These are phyloP conservation scores for Drosophila sproati DNA, from an alignment of 1,140 invertebrate genomes.

Conservation along the genomic window DNA sequence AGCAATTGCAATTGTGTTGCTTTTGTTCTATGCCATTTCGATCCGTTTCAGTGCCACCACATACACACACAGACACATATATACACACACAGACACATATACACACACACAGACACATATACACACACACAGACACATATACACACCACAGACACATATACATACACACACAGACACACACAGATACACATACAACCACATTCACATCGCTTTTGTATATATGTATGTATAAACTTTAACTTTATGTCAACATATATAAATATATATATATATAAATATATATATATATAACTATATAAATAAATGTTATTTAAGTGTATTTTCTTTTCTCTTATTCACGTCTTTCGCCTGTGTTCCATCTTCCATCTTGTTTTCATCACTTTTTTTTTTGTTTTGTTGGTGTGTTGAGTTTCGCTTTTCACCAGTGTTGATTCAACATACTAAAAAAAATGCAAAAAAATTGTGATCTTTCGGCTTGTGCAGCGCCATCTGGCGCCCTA, in stretches of 20 bases:
- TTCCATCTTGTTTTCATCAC: background rate
- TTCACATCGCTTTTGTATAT: conserved; percentile 4
- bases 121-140: background rate
- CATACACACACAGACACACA: background rate
- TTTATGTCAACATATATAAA: background rate
- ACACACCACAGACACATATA: background rate
- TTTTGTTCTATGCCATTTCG: conserved; percentile 6
- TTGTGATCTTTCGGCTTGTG: background rate
- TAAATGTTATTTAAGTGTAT: background rate
- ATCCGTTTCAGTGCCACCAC: conserved; percentile 25
- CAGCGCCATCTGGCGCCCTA: conserved; percentile 4
- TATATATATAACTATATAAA: no score
- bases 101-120: background rate
- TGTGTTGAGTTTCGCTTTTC: background rate
- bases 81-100: no score
- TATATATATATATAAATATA: no score
- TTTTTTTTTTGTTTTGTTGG: background rate
- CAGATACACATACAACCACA: background rate
- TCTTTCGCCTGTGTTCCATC: conserved; percentile 11
- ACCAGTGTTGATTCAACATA: background rate
- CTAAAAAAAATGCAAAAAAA: background rate
- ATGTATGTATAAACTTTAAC: background rate
- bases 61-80: background rate
- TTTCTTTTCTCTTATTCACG: background rate
- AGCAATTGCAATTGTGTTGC: conserved; percentile 1